Percentiles rank a stretch among this genome's conserved stretches.
Evolutionary conservation across 2,797 vertebrate genomes (phyloP).

Genomic region (Sebastolobus altivelis): DNA sequence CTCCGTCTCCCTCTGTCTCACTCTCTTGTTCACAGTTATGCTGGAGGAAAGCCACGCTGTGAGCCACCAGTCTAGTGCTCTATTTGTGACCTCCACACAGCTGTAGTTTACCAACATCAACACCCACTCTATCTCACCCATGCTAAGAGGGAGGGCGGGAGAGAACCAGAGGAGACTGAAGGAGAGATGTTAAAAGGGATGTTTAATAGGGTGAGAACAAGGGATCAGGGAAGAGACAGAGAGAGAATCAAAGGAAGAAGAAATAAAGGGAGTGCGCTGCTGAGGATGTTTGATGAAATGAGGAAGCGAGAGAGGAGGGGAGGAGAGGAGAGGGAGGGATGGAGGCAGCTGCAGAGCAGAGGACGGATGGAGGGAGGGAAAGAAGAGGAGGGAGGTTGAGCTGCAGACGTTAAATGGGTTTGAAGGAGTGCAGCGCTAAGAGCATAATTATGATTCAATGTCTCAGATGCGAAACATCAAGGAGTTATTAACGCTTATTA

Average conservation of each 20-base stretch:
- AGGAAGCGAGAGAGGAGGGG: conserved; percentile 33
- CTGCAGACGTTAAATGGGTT: conserved; percentile 41
- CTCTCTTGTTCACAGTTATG: conserved; percentile 23
- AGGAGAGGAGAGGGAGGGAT: conserved; percentile 21
- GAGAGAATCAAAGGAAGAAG: conserved; percentile 61
- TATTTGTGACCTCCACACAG: conserved; percentile 47
- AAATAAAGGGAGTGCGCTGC: conserved; percentile 33
- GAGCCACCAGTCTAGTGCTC: conserved; percentile 33
- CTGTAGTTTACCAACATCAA: conserved; percentile 69
- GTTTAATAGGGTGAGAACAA: conserved; percentile 61
- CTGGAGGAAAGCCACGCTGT: conserved; percentile 34
- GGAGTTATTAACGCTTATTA: conserved; percentile 34
- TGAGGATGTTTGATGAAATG: conserved; percentile 66
- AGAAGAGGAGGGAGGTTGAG: conserved; percentile 31
- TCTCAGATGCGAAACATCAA: conserved; percentile 48
- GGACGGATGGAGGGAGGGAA: conserved; percentile 46
- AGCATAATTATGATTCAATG: conserved; percentile 50
- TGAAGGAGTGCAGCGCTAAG: conserved; percentile 34
- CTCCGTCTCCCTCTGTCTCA: not conserved
- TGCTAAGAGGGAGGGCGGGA: conserved; percentile 32
- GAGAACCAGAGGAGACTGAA: conserved; percentile 19
- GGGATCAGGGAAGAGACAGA: conserved; percentile 35
- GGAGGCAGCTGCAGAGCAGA: conserved; percentile 59
- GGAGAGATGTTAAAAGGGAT: conserved; percentile 51
- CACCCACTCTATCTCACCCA: conserved; percentile 54